phyloP scores from a whole-genome alignment of 2,888 invertebrate genomes.

The Teinopalpus imperialis region DNA sequence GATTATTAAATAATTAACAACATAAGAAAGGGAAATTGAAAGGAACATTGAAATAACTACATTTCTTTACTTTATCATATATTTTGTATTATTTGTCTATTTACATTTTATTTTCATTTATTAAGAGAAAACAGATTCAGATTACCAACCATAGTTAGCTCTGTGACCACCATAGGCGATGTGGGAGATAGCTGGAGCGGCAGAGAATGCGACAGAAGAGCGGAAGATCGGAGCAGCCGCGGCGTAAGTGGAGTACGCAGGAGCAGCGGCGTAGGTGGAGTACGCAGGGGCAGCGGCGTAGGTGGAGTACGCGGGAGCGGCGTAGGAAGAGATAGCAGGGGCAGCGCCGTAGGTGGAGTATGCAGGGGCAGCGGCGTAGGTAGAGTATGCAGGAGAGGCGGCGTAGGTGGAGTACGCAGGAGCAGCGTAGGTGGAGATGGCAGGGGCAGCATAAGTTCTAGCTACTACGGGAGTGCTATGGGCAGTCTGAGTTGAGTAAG shows the following conservation, averaged over 20 bases:
- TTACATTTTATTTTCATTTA: slow-evolving; percentile 47
- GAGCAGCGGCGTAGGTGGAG: slow-evolving; percentile 49
- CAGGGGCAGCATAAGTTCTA: slow-evolving; percentile 42
- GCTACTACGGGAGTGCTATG: slow-evolving; percentile 33
- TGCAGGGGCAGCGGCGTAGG: slow-evolving; percentile 41
- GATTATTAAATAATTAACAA: no score
- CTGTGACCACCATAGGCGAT: slow-evolving; percentile 84
- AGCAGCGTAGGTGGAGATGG: slow-evolving; percentile 30
- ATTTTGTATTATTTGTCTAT: slow-evolving; percentile 45
- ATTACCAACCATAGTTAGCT: slow-evolving; percentile 85
- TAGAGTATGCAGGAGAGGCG: slow-evolving; percentile 35
- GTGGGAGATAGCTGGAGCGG: slow-evolving; percentile 84
- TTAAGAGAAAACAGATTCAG: slow-evolving; percentile 51
- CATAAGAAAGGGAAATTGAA: no score
- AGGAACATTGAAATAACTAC: neutral
- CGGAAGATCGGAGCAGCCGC: slow-evolving; percentile 60
- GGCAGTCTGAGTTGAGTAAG: slow-evolving; percentile 22
- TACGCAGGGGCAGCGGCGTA: slow-evolving; percentile 39
- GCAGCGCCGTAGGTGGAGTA: slow-evolving; percentile 44
- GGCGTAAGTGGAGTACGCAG: slow-evolving; percentile 43
- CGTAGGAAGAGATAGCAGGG: slow-evolving; percentile 44
- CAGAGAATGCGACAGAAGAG: slow-evolving; percentile 76
- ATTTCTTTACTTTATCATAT: neutral
- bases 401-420: slow-evolving; percentile 31
- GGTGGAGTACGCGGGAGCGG: slow-evolving; percentile 41